These are phyloP conservation scores for Odocoileus hemionus DNA, from an alignment of 2,113 vertebrate genomes.

Conservation along the genomic window DNA sequence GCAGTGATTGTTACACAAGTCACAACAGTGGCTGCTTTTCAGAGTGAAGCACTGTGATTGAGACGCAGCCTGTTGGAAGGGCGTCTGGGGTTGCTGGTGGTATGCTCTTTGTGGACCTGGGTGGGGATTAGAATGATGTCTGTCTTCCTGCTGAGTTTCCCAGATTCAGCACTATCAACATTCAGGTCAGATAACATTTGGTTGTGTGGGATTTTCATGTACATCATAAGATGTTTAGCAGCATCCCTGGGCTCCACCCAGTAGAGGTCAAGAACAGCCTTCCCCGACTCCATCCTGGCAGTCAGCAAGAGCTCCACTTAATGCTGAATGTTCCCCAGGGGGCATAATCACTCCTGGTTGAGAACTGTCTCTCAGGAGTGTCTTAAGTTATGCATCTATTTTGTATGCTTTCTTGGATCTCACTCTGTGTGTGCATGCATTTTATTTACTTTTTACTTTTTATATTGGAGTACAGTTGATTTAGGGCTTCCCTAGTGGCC, in stretches of 20 bases:
- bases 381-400: background rate
- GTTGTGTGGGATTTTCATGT: background rate
- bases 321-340: background rate
- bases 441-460: background rate
- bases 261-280: no score
- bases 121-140: background rate
- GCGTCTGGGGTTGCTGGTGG: background rate
- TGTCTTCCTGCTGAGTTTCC: background rate
- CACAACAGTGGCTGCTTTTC: background rate
- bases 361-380: background rate
- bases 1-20: background rate
- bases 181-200: background rate
- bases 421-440: background rate
- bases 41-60: background rate
- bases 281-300: background rate
- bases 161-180: background rate
- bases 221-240: background rate
- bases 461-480: background rate
- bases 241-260: background rate
- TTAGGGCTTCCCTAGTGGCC: background rate
- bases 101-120: background rate
- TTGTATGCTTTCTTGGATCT: background rate
- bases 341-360: background rate
- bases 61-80: rapidly evolving
- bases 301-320: background rate